These are phyloP conservation scores for Portunus trituberculatus DNA, from an alignment of 1,140 invertebrate genomes.

Conservation along the genomic window DNA sequence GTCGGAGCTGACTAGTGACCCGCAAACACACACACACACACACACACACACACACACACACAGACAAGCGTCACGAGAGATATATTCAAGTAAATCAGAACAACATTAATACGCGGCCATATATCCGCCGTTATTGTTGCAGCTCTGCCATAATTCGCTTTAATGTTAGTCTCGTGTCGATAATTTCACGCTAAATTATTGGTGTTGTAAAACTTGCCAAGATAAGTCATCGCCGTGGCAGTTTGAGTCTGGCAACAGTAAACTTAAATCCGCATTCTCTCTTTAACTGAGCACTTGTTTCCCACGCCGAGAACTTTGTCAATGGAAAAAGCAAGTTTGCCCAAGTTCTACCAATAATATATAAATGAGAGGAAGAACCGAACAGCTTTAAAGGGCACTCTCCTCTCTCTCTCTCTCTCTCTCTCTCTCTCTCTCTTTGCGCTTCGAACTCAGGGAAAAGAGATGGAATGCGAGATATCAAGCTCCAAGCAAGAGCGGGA, in stretches of 20 bases:
- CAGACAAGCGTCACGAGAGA: not conserved
- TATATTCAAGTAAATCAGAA: slow-evolving; percentile 24
- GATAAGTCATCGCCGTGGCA: not conserved
- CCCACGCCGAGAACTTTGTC: not conserved
- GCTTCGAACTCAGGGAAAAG: not conserved
- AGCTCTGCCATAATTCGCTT: slow-evolving; percentile 21
- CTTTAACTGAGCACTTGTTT: not conserved
- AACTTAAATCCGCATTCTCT: not conserved
- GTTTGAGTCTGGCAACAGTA: not conserved
- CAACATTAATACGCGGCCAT: slow-evolving; percentile 2
- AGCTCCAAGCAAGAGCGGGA: not conserved
- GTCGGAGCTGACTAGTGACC: not conserved
- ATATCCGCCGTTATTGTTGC: slow-evolving; percentile 11
- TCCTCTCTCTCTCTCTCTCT: too few species aligned
- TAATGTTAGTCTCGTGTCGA: slow-evolving; percentile 13
- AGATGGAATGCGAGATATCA: slow-evolving; percentile 4
- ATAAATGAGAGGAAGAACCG: not conserved
- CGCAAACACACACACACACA: not conserved
- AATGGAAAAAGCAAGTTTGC: not conserved
- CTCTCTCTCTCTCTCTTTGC: not conserved
- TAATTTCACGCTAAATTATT: slow-evolving; percentile 14
- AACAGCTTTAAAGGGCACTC: not conserved
- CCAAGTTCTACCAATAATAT: not conserved
- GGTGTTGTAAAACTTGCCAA: slow-evolving; percentile 6
- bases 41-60: slow-evolving; percentile 5